Conservation (phyloP, 2,797 vertebrate genomes). For the Lacerta bilineata region DNA sequence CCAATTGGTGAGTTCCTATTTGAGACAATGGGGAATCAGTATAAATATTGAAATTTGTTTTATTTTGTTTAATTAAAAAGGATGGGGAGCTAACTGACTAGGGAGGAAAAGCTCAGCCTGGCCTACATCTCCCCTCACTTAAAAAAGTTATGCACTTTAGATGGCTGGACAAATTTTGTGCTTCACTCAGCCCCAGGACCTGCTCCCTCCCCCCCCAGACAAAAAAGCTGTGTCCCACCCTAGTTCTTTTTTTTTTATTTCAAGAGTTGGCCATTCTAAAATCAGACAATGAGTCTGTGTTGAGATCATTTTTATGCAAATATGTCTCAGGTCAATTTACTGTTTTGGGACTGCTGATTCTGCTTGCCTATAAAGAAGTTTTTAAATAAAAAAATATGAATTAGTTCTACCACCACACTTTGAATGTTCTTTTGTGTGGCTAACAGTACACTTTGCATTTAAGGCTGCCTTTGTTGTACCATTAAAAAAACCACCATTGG, state of each 20-base stretch:
- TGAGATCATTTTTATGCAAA: slow-evolving; percentile 41
- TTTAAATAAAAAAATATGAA: background rate
- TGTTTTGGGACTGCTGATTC: slow-evolving; percentile 31
- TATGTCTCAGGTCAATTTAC: slow-evolving; percentile 30
- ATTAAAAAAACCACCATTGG: slow-evolving; percentile 20
- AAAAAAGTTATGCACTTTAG: background rate
- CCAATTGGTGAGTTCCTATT: background rate
- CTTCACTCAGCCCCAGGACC: background rate
- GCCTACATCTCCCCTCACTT: too few species aligned
- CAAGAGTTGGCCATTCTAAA: background rate
- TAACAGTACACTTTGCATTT: slow-evolving; percentile 46
- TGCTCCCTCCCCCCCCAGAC: background rate
- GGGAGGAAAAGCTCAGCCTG: too few species aligned
- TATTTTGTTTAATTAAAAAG: background rate
- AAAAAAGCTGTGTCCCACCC: too few species aligned
- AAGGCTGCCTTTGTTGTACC: slow-evolving; percentile 53
- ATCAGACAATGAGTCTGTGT: background rate
- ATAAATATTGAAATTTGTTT: background rate
- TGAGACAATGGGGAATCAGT: background rate
- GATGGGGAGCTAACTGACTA: background rate
- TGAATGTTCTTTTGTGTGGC: slow-evolving; percentile 38
- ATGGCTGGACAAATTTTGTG: background rate
- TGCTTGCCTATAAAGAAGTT: background rate
- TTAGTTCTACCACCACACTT: slow-evolving; percentile 34
- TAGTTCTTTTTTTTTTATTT: background rate